phyloP scores from a whole-genome alignment of 2,113 vertebrate species.

The Variabilichromis moorii region DNA sequence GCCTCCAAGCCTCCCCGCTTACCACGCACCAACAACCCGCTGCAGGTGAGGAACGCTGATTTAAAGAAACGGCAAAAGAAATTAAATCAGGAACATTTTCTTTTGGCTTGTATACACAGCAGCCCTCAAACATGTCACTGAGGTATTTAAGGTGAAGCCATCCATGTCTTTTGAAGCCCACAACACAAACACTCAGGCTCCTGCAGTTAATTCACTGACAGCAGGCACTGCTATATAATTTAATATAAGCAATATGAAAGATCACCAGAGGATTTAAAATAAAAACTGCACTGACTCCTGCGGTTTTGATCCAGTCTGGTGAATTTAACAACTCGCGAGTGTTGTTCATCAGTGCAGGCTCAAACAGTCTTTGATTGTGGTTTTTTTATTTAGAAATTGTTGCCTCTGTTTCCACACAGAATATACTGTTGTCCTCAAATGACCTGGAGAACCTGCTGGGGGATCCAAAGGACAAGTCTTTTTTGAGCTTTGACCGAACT shows the following conservation, averaged over 20 bases:
- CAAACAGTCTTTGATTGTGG: background rate
- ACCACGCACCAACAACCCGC: background rate
- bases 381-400: background rate
- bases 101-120: background rate
- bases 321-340: background rate
- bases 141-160: background rate
- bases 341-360: background rate
- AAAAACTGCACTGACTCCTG: slow-evolving; percentile 1
- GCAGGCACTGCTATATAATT: background rate
- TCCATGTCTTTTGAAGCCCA: background rate
- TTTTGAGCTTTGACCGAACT: background rate
- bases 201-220: background rate
- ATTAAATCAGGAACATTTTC: background rate
- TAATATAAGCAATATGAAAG: background rate
- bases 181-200: slow-evolving; percentile 28
- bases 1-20: slow-evolving; percentile 24
- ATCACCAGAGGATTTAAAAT: background rate
- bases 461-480: slow-evolving; percentile 3
- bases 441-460: slow-evolving; percentile 63
- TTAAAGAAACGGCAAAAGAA: background rate
- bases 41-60: slow-evolving; percentile 47
- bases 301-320: slow-evolving; percentile 20
- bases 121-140: background rate
- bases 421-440: slow-evolving; percentile 63
- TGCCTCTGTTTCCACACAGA: slow-evolving; percentile 33